These are phyloP conservation scores for Alaudala cheleensis DNA, from an alignment of 2,113 vertebrate species.

Conservation along the genomic window DNA sequence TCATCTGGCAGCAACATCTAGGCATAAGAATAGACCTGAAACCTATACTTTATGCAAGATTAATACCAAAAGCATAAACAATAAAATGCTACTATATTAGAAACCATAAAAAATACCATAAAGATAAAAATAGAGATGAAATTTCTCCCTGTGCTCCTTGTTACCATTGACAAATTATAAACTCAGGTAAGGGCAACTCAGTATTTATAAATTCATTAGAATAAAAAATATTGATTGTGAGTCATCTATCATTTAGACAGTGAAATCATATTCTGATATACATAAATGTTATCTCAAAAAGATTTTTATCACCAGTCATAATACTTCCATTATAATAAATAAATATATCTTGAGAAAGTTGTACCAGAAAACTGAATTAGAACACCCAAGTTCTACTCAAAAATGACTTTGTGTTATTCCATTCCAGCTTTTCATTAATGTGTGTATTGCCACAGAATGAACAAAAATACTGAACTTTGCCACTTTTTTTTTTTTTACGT, in stretches of 20 bases:
- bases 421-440: background rate
- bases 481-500: background rate
- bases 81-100: slow-evolving; percentile 1
- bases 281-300: background rate
- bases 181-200: background rate
- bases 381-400: background rate
- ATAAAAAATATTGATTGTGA: background rate
- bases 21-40: background rate
- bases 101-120: background rate
- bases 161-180: background rate
- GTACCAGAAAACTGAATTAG: background rate
- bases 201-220: background rate
- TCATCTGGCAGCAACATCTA: background rate
- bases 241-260: background rate
- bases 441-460: background rate
- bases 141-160: background rate
- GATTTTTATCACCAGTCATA: background rate
- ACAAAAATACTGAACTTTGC: background rate
- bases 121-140: background rate
- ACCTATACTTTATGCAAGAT: background rate
- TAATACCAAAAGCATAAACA: background rate
- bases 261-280: background rate
- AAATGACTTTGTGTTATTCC: background rate
- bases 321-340: background rate
- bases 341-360: background rate